Evolutionary conservation across 2,888 invertebrate genomes (phyloP), one percentile per base, ranked within the genome.

Genomic region (Drosophila fungiperda): DNA sequence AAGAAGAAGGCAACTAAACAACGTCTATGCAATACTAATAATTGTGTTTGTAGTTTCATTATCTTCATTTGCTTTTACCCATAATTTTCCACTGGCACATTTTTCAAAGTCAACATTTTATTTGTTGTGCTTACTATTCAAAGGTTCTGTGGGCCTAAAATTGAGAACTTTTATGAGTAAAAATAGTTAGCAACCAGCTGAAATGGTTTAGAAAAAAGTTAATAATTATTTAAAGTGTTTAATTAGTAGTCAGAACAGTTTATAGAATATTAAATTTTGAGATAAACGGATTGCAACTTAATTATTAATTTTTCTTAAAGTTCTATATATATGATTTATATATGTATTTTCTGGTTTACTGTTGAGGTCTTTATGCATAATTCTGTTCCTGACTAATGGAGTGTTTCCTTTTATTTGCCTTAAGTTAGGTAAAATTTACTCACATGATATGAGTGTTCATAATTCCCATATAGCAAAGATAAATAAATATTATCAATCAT

Each of bases 11-110:
- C 29, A 77, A 79, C 77, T 65, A 40, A 76, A 38, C 57, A 50
- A 59, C 53, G 59, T 68, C 54, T 58, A 63, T 57, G 57, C 61
- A 77, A 60, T 60, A 59, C 73, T 65, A 77, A 72, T 77, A 77
- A 74, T 76, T 78, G 36, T 40, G 26, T n/a, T 45, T 23, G 40
- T 59, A 42, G 53, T 63, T 40, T 26, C 50, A 26, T 35, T 62
- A 61, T 36, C 45, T 61, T 48, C 1, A 29, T 59, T 42, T 12
- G 33, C 26, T 11, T 49, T 49, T 17, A 17, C 26, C 2, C 49
- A 17, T 2, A 1, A 9, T 36, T 58, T 49, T 42, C 29, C 50
- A 29, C 58, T 35, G 49, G 29, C 57, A 29, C 36, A 38, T 17
- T 17, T 45, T 40, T 35, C 48, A 36, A 17, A 12, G 67, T 23